Conservation (phyloP, 1,140 invertebrate species). For the Plectrocnemia conspersa region DNA sequence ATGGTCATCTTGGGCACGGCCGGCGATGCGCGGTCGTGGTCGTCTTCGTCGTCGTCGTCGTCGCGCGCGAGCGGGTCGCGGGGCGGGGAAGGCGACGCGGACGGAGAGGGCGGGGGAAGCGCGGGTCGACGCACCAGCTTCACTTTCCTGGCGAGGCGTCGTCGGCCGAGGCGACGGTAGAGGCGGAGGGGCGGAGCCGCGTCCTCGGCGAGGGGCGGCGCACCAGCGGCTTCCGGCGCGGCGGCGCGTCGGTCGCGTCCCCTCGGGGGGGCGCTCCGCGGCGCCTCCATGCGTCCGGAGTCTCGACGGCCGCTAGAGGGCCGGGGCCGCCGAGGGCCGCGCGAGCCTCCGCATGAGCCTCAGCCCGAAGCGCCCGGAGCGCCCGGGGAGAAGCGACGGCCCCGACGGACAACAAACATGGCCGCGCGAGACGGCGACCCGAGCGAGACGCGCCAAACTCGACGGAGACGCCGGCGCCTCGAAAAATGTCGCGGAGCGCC, state of each 20-base stretch:
- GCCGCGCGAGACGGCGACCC: slow-evolving; percentile 45
- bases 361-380: slow-evolving; percentile 16
- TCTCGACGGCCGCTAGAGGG: background rate
- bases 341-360: background rate
- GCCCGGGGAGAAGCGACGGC: too few species aligned
- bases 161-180: background rate
- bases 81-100: background rate
- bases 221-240: background rate
- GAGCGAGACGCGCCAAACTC: slow-evolving; percentile 45
- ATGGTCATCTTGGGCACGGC: slow-evolving; percentile 30
- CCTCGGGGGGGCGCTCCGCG: background rate
- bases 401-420: slow-evolving; percentile 19
- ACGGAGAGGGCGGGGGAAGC: slow-evolving; percentile 5
- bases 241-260: slow-evolving; percentile 11
- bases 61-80: background rate
- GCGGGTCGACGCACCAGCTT: slow-evolving; percentile 19
- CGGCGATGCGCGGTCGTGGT: background rate
- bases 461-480: slow-evolving; percentile 33
- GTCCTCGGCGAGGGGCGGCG: background rate
- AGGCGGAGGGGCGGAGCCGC: background rate
- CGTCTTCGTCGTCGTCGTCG: background rate
- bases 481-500: background rate
- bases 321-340: slow-evolving; percentile 5
- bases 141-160: slow-evolving; percentile 25
- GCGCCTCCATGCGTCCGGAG: background rate